Conservation (phyloP, 2,113 vertebrate species). For the Melanerpes formicivorus region DNA sequence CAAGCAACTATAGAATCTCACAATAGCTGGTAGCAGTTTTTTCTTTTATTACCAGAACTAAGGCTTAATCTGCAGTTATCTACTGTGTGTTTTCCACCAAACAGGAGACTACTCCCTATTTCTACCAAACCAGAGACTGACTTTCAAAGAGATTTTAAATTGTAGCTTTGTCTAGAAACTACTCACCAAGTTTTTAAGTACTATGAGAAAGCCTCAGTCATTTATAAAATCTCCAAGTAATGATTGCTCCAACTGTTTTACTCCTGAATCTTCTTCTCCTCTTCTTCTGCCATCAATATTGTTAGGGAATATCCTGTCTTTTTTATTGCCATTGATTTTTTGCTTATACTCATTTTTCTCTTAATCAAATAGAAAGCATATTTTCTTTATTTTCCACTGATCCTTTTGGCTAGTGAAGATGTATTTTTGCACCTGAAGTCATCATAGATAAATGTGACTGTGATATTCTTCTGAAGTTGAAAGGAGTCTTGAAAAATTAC, state of each 20-base stretch:
- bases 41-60: background rate
- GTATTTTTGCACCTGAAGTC: background rate
- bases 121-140: background rate
- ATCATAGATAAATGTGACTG: background rate
- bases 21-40: background rate
- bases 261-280: background rate
- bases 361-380: background rate
- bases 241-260: background rate
- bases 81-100: background rate
- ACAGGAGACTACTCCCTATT: background rate
- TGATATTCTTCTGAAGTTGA: background rate
- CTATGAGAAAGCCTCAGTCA: constrained; percentile 24
- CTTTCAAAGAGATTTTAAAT: background rate
- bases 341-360: background rate
- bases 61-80: background rate
- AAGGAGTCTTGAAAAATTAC: background rate
- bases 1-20: background rate
- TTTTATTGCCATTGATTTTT: background rate
- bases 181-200: background rate
- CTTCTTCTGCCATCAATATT: background rate
- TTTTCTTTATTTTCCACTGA: background rate
- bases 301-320: background rate
- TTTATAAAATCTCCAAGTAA: constrained; percentile 33
- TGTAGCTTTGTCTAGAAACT: constrained; percentile 21
- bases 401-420: background rate